Conservation (phyloP, 2,888 invertebrate species). For the Trichopria drosophilae region DNA sequence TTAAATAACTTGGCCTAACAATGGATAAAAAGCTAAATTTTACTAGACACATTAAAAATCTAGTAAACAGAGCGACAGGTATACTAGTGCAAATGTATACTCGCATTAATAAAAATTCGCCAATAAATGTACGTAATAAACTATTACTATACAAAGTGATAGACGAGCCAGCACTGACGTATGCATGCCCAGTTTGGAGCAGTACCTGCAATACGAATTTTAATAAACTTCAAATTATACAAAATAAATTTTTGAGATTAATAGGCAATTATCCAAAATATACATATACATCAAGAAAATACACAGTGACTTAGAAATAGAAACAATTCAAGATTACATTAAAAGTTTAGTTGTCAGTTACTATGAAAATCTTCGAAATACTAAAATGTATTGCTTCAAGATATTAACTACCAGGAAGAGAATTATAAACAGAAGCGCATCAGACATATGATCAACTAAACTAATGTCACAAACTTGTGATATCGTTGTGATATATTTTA, state of each 20-base stretch:
- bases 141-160: slow-evolving; percentile 33
- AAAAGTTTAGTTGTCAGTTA: too few species aligned
- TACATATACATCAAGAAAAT: too few species aligned
- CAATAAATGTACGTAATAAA: slow-evolving; percentile 25
- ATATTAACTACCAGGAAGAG: too few species aligned
- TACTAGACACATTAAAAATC: slow-evolving; percentile 12
- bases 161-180: slow-evolving; percentile 32
- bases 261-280: too few species aligned
- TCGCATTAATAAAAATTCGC: slow-evolving; percentile 14
- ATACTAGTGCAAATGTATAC: slow-evolving; percentile 22
- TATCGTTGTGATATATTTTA: too few species aligned
- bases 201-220: slow-evolving; percentile 18
- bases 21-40: slow-evolving; percentile 28
- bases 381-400: too few species aligned
- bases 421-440: too few species aligned
- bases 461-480: too few species aligned
- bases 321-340: too few species aligned
- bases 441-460: too few species aligned
- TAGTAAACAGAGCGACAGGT: slow-evolving; percentile 21
- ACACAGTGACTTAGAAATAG: too few species aligned
- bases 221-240: slow-evolving; percentile 16
- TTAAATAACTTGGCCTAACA: slow-evolving; percentile 30
- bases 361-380: too few species aligned
- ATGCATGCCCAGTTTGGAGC: slow-evolving; percentile 27
- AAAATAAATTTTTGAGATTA: slow-evolving; percentile 20